A percentile compares a stretch with the other conserved stretches of the same genome.
phyloP scores from a whole-genome alignment of 2,113 vertebrate genomes.

The Cynocephalus volans region DNA sequence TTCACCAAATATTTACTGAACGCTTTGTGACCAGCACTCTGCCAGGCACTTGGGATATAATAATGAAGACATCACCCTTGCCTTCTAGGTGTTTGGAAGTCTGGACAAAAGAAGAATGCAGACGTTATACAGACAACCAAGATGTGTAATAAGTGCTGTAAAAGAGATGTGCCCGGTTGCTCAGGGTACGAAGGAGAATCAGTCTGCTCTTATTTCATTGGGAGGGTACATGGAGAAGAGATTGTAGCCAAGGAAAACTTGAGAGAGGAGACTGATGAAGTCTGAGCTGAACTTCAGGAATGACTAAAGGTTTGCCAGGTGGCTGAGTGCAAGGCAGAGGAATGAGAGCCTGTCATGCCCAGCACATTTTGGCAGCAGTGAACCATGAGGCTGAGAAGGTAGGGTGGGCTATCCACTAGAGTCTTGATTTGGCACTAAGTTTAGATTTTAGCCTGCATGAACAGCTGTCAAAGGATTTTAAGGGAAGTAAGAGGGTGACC shows the following conservation, averaged over 20 bases:
- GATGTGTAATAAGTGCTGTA: neutral
- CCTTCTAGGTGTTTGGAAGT: neutral
- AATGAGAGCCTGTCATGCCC: neutral
- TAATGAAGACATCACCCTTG: neutral
- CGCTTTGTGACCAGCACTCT: neutral
- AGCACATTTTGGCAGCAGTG: neutral
- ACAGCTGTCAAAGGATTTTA: neutral
- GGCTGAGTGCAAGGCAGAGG: neutral
- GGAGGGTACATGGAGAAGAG: neutral
- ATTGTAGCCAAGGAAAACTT: neutral
- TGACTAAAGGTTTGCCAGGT: neutral
- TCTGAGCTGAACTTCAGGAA: neutral
- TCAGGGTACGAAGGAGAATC: neutral
- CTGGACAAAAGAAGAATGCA: neutral
- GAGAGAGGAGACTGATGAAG: neutral
- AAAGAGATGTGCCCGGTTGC: neutral
- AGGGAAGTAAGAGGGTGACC: neutral
- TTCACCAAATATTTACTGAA: neutral
- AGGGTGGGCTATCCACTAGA: neutral
- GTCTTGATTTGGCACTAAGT: neutral
- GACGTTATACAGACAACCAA: too few relatives aligned
- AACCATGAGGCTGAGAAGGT: neutral
- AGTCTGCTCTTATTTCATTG: neutral
- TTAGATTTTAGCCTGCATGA: neutral
- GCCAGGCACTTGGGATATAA: neutral